A percentile compares a stretch with the other conserved stretches of the same genome.
Evolutionary conservation across 1,140 invertebrate genomes (phyloP).

Genomic region (Lepidurus packardi): DNA sequence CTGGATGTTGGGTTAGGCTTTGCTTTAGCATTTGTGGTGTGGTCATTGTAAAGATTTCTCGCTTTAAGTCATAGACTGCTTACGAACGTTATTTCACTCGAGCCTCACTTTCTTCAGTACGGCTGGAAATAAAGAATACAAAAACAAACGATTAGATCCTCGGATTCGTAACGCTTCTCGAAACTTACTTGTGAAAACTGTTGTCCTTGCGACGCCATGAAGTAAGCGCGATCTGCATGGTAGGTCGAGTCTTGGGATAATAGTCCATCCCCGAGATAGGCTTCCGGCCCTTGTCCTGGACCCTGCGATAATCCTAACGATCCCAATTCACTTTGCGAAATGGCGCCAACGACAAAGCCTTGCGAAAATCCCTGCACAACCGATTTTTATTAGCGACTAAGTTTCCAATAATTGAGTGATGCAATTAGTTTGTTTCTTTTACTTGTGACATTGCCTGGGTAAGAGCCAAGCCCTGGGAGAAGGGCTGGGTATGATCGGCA

Average conservation of each 20-base stretch:
- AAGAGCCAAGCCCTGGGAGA: conserved; percentile 50
- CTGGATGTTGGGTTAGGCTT: conserved; percentile 3
- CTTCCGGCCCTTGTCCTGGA: conserved; percentile 58
- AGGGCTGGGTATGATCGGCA: conserved; percentile 51
- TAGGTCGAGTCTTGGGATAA: conserved; percentile 92
- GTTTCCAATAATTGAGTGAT: not conserved
- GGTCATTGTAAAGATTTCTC: conserved; percentile 29
- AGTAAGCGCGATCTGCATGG: conserved; percentile 68
- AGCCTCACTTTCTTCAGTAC: conserved; percentile 27
- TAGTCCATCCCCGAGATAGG: conserved; percentile 80
- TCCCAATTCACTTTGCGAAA: conserved; percentile 28
- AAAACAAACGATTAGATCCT: not conserved
- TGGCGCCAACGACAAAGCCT: conserved; percentile 19
- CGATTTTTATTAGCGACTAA: not conserved
- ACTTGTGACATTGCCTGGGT: conserved; percentile 45
- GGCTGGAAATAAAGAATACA: not conserved
- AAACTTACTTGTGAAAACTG: conserved; percentile 51
- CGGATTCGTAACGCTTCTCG: not conserved
- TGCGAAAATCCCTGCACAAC: conserved; percentile 23
- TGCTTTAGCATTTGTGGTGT: conserved; percentile 22
- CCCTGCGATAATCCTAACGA: conserved; percentile 29
- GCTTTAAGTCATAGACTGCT: conserved; percentile 21
- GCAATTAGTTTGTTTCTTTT: not conserved
- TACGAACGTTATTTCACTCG: conserved; percentile 25
- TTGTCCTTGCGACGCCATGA: conserved; percentile 52